Conservation (phyloP, 2,888 invertebrate species). For the Megastigmus dorsalis region DNA sequence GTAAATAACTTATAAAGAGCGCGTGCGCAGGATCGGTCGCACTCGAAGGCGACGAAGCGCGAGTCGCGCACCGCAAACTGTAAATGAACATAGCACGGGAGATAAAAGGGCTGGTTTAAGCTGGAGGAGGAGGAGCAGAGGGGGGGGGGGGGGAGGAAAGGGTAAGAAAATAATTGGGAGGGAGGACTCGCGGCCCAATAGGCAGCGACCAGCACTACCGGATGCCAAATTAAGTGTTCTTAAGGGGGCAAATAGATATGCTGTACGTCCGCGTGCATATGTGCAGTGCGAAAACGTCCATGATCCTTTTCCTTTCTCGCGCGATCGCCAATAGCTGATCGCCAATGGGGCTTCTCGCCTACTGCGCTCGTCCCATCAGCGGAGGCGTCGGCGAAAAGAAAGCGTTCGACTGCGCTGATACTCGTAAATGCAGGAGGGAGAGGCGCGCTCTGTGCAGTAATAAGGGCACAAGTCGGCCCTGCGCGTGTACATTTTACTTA, state of each 20-base stretch:
- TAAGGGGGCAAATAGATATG: constrained; percentile 29
- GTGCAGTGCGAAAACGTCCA: constrained; percentile 34
- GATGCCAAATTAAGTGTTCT: constrained; percentile 57
- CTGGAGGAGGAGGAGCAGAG: neutral
- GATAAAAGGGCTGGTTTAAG: too few relatives aligned
- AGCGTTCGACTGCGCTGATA: neutral
- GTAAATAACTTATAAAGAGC: constrained; percentile 5
- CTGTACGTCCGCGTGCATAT: constrained; percentile 14
- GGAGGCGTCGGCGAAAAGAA: too few relatives aligned
- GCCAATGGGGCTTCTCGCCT: too few relatives aligned
- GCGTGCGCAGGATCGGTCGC: neutral
- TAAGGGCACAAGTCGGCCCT: too few relatives aligned
- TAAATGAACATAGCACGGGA: neutral
- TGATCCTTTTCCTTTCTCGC: constrained; percentile 12
- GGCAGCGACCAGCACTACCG: constrained; percentile 40
- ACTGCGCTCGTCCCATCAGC: too few relatives aligned
- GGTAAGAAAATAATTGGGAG: neutral
- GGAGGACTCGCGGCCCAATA: neutral
- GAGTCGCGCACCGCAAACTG: neutral
- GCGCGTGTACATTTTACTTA: constrained; percentile 27
- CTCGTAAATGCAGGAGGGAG: neutral
- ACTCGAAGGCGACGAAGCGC: too few relatives aligned
- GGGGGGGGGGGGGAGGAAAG: neutral
- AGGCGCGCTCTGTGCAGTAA: neutral
- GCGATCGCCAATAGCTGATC: neutral